phyloP scores from a whole-genome alignment of 2,888 invertebrate genomes.

The Clanis bilineata region DNA sequence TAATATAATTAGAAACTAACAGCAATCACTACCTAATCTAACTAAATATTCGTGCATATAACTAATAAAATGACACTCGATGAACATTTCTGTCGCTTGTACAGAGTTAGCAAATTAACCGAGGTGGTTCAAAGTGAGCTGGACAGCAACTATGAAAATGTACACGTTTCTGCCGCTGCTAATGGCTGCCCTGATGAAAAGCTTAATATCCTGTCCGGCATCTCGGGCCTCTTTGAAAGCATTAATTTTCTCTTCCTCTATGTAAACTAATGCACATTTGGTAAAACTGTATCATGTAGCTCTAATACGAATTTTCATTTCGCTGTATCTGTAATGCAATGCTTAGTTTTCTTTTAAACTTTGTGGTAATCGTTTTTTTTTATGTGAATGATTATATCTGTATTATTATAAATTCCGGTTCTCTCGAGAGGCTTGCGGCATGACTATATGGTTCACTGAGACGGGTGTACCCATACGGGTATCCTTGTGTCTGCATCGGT shows the following conservation, averaged over 20 bases:
- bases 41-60: background rate
- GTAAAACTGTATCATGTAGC: conserved; percentile 13
- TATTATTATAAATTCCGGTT: too few species aligned
- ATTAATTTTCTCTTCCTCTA: conserved; percentile 62
- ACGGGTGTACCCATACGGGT: too few species aligned
- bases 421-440: too few species aligned
- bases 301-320: conserved; percentile 21
- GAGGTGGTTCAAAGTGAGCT: conserved; percentile 32
- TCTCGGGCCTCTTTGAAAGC: conserved; percentile 56
- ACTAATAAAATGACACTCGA: background rate
- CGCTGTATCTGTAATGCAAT: background rate
- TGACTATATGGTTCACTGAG: too few species aligned
- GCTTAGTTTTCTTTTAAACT: background rate
- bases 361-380: background rate
- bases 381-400: background rate
- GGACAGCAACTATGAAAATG: conserved; percentile 25
- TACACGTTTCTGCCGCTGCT: conserved; percentile 34
- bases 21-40: background rate
- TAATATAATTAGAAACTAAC: too few species aligned
- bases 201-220: conserved; percentile 58
- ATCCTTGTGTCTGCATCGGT: too few species aligned
- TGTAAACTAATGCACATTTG: conserved; percentile 51
- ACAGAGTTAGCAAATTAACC: conserved; percentile 40
- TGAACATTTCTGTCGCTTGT: conserved; percentile 22
- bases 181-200: conserved; percentile 60